Evolutionary conservation across 2,888 invertebrate species (phyloP), one percentile per base, ranked within the genome.

Genomic region (Cylindroiulus punctatus): DNA sequence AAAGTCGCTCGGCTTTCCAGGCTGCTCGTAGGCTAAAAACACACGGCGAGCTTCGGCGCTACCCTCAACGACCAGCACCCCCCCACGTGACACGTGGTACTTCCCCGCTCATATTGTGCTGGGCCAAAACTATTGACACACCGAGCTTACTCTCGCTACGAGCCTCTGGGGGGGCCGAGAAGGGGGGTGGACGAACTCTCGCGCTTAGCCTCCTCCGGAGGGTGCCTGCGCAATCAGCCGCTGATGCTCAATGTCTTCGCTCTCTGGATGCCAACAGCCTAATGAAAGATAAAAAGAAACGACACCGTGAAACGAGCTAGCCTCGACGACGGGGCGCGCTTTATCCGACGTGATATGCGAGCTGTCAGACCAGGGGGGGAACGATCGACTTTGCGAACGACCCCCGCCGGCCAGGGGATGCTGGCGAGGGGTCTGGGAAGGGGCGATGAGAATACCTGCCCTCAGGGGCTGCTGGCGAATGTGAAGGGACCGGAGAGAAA

Each of bases 81-180:
- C 26, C 82, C 22, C 36, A 82, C 82, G 42, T 82, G 82, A 82
- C 82, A 82, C 36, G 82, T 82, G 82, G 19, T 36, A 42, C 4
- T 40, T 82, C 82, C 82, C 42, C 82, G 82, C 36, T 82, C 82
- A 42, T 82, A 82, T 82, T 82, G 82, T 36, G 82, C 82, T 5
- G 82, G 82, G 36, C 40, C 82, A 36, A 82, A 82, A 82, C 82
- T 82, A 82, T 82, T 82, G 36, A 82, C 82, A 82, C 82, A 82
- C 82, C 82, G 42, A 82, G 42, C 82, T 82, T 82, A 82, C 82
- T 82, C 82, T 82, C 82, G 82, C 82, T 82, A 82, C 82, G 36
- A 36, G 36, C 36, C 36, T 82, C 36, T 82, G 40, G 81, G 81
- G 81, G 30, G 81, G 81, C 26, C 10, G 12, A 14, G 32, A 14